These are phyloP conservation scores for rat (Rattus norvegicus) DNA, from an alignment of 2,113 vertebrate genomes.

Conservation along the genomic window DNA sequence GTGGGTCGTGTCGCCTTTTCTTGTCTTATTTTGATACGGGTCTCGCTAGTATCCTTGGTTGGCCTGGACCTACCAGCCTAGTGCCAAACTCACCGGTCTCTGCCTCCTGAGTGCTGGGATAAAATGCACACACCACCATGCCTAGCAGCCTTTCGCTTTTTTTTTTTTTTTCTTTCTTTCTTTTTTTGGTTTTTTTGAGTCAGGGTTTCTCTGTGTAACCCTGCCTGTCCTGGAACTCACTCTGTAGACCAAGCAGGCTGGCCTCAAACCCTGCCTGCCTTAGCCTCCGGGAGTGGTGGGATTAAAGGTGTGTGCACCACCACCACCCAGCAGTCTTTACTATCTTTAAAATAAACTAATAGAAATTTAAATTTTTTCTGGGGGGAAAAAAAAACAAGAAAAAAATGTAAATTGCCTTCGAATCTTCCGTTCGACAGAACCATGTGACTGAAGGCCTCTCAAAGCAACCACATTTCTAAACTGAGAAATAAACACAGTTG, in stretches of 20 bases:
- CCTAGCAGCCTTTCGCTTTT: background rate
- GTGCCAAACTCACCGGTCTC: background rate
- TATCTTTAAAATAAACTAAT: background rate
- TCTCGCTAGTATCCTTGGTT: background rate
- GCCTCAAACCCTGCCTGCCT: too few relatives aligned
- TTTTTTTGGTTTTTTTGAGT: too few relatives aligned
- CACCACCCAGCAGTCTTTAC: background rate
- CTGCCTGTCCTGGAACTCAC: too few relatives aligned
- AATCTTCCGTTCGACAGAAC: accelerated
- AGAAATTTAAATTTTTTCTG: background rate
- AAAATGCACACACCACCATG: background rate
- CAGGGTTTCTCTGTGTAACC: too few relatives aligned
- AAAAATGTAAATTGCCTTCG: background rate
- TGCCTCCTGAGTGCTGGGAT: background rate
- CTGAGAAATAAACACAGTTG: background rate
- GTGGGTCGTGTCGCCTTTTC: background rate
- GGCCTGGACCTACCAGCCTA: background rate
- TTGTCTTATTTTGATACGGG: background rate
- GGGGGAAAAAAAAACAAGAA: background rate
- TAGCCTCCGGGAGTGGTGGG: too few relatives aligned
- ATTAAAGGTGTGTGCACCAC: too few relatives aligned
- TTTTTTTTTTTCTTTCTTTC: too few relatives aligned
- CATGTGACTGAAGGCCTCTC: background rate
- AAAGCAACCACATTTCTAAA: background rate
- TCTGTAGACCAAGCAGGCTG: too few relatives aligned